Evolutionary conservation across 2,797 vertebrate genomes (phyloP), one percentile per base, ranked within the genome.

Genomic region (Lithobates pipiens): DNA sequence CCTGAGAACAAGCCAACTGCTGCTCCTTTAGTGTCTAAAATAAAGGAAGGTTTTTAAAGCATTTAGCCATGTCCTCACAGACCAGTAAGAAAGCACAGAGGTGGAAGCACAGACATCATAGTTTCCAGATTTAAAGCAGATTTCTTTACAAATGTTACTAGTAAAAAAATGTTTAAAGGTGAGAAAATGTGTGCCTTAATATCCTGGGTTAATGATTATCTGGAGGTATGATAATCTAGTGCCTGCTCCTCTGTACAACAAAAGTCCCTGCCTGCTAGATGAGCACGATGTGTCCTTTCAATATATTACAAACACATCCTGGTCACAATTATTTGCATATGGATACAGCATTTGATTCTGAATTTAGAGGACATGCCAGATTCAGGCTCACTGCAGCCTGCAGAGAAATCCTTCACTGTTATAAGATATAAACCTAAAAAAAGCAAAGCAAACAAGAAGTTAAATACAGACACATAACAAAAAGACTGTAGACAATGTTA

Each of bases 371-470:
- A 42, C 34, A 67, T 54, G 76, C 46, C 57, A 79, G 70, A 70
- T 10, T 25, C 61, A 84, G 71, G 70, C 25, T 69, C 93, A 94
- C 90, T 91, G 92, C 93, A 90, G 93, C 75, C 92, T 92, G 93
- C 92, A 91, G 94, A 93, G 90, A 65, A 93, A 92, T 93, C 93
- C 95, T 93, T 94, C 95, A 89, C 90, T 91, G 93, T 95, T 94
- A 95, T 91, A 93, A 89, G 89, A 90, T 92, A 94, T 89, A 95
- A 98, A 99, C 98, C 99, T 98, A 95, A 98, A 95, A 36, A 67
- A 95, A 96, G 97, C 97, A 99, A 99, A 95, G 98, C 98, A 99
- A 95, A 99, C 95, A 93, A 89, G 92, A 93, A 88, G 80, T 89
- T 82, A 90, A 89, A 91, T 85, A 89, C 83, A 89, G 88, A 93